Evolutionary conservation across 2,797 vertebrate species (phyloP), one percentile per base, ranked within the genome.

Genomic region (Enteromius treurensis): DNA sequence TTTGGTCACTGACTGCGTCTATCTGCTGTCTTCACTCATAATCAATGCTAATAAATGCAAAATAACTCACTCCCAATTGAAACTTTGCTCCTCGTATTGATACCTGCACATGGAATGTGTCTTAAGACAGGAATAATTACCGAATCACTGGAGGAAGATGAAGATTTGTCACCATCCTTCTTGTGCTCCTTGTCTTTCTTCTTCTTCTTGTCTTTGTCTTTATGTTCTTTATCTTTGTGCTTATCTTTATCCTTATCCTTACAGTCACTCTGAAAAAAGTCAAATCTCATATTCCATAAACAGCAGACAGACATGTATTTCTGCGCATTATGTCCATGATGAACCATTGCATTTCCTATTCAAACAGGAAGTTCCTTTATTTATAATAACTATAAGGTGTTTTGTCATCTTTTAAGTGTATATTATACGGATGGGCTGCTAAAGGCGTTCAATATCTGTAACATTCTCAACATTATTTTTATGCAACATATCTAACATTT

Each of bases 191-290:
- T 76, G 37, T 51, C 45, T 17, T 73, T 40, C 26, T 87, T 87
- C 23, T 82, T 84, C 53, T 85, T 86, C 34, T 80, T 67, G 34
- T 70, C 47, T 49, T 87, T 81, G 3, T 4, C 3, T 60, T 85
- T 84, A 2, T 83, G 40, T 9, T 86, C n/a, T 1, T 69, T 37
- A 3, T 73, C 70, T 47, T 40, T 82, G 19, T 74, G 32, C 26
- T 81, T 81, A n/a, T 76, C 78, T 42, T 86, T 84, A 67, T 75
- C 79, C 32, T 81, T 73, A 9, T 11, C 47, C 32, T 84, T 85
- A 3, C 21, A 68, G n/a, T 68, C 73, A 23, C 73, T 13, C 81
- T 77, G 64, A 58, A 21, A 32, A 9, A 1, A 32, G 2, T 1
- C 32, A 55, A 26, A 70, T 47, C 0, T 0, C 68, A 47, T 55